A percentile compares a stretch with the other conserved stretches of the same genome.
Evolutionary conservation across 1,140 invertebrate species (phyloP).

Genomic region (Archivesica marissinica): DNA sequence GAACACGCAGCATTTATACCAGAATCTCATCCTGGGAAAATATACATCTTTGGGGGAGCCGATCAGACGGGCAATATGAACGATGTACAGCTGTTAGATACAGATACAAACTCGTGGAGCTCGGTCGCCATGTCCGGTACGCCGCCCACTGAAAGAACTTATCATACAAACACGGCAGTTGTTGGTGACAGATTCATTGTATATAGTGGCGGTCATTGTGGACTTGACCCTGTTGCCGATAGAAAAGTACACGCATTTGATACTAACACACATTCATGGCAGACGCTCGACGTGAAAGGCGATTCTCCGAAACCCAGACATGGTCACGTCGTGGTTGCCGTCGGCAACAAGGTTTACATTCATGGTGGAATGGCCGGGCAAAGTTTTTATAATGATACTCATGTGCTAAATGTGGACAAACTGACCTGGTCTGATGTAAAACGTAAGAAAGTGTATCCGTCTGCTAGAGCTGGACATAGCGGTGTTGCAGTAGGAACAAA

Average conservation of each 20-base stretch:
- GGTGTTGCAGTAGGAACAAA: slow-evolving; percentile 73
- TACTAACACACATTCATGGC: slow-evolving; percentile 76
- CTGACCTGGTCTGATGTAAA: slow-evolving; percentile 78
- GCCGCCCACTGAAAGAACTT: slow-evolving; percentile 80
- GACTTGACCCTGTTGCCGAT: slow-evolving; percentile 81
- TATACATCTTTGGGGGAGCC: slow-evolving; percentile 83
- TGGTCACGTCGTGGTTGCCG: slow-evolving; percentile 82
- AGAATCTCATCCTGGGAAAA: slow-evolving; percentile 73
- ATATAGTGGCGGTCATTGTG: slow-evolving; percentile 83
- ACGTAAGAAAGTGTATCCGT: slow-evolving; percentile 77
- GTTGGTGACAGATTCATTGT: slow-evolving; percentile 81
- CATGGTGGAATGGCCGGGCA: slow-evolving; percentile 83
- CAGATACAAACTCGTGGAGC: slow-evolving; percentile 74
- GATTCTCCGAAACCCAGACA: slow-evolving; percentile 82
- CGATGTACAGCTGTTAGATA: slow-evolving; percentile 82
- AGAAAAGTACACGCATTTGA: slow-evolving; percentile 82
- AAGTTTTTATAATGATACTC: slow-evolving; percentile 83
- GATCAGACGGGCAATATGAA: slow-evolving; percentile 82
- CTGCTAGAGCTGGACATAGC: slow-evolving; percentile 81
- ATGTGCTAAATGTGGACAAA: slow-evolving; percentile 81
- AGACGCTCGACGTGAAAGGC: slow-evolving; percentile 75
- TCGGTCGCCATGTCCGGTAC: slow-evolving; percentile 73
- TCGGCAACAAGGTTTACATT: slow-evolving; percentile 80
- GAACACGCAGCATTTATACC: slow-evolving; percentile 82
- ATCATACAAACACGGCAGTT: slow-evolving; percentile 77